phyloP scores from a whole-genome alignment of 2,113 vertebrate species.

The Danionella cerebrum region DNA sequence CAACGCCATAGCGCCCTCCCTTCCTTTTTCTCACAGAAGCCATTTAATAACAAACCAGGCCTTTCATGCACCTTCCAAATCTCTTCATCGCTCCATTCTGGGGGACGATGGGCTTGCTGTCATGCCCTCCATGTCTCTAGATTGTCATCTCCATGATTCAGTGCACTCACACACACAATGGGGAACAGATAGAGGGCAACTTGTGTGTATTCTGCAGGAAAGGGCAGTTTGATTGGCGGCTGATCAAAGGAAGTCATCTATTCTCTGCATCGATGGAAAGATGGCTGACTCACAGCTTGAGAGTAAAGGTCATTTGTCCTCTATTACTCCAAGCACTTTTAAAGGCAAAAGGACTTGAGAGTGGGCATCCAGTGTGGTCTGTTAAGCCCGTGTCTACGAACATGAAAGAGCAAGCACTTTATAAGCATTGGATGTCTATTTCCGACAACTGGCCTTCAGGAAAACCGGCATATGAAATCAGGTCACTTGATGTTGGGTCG shows the following conservation, averaged over 20 bases:
- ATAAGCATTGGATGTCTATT: background rate
- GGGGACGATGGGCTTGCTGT: conserved; percentile 14
- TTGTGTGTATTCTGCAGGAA: conserved; percentile 9
- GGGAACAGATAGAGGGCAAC: conserved; percentile 28
- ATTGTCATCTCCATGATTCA: conserved; percentile 34
- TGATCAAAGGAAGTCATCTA: conserved; percentile 22
- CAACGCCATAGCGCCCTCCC: background rate
- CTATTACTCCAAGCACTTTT: background rate
- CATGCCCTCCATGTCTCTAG: conserved; percentile 29
- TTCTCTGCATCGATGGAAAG: background rate
- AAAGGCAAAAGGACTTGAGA: background rate
- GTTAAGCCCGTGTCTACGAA: background rate
- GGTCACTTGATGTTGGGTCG: conserved; percentile 8
- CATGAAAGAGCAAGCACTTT: background rate
- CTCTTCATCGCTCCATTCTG: conserved; percentile 21
- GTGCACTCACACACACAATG: conserved; percentile 32
- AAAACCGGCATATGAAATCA: background rate
- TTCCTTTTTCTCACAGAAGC: conserved; percentile 18
- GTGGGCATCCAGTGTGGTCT: background rate
- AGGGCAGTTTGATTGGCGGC: conserved; percentile 20
- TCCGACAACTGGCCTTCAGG: background rate
- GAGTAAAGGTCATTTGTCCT: conserved; percentile 14
- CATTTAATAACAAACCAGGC: conserved; percentile 27
- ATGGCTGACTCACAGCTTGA: background rate
- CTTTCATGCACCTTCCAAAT: conserved; percentile 34